A percentile compares a stretch with the other conserved stretches of the same genome.
phyloP scores from a whole-genome alignment of 2,113 vertebrate species.

The Lates calcarifer region DNA sequence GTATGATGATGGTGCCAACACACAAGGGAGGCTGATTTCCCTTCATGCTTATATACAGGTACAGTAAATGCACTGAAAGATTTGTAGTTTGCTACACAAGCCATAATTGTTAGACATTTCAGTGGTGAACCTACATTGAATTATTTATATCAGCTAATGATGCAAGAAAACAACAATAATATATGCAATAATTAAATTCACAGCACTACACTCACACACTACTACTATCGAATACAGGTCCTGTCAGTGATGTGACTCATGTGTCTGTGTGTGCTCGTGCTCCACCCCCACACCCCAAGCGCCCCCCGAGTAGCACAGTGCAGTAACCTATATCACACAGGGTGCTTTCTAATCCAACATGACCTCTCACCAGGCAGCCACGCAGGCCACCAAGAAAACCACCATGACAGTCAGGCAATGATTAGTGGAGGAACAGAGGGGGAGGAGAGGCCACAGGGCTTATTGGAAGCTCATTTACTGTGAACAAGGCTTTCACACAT shows the following conservation, averaged over 20 bases:
- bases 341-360: slow-evolving; percentile 79
- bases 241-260: slow-evolving; percentile 38
- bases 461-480: slow-evolving; percentile 65
- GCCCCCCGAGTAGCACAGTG: slow-evolving; percentile 59
- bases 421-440: slow-evolving; percentile 63
- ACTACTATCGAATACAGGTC: slow-evolving; percentile 11
- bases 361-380: slow-evolving; percentile 74
- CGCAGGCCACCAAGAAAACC: slow-evolving; percentile 50
- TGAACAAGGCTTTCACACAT: slow-evolving; percentile 49
- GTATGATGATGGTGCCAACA: not conserved
- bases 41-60: not conserved
- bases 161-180: slow-evolving; percentile 1
- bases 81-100: not conserved
- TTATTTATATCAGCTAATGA: not conserved
- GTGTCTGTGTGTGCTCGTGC: not conserved
- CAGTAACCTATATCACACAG: slow-evolving; percentile 82
- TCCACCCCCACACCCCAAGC: slow-evolving; percentile 46
- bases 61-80: not conserved
- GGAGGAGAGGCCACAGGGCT: slow-evolving; percentile 51
- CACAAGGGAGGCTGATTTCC: not conserved
- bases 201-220: too few species aligned
- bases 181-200: not conserved
- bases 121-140: not conserved
- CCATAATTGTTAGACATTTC: not conserved
- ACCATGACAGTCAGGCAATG: slow-evolving; percentile 64